Base-by-base conservation (phyloP, 2,797 vertebrate species). In the Botia kubotai region DNA sequence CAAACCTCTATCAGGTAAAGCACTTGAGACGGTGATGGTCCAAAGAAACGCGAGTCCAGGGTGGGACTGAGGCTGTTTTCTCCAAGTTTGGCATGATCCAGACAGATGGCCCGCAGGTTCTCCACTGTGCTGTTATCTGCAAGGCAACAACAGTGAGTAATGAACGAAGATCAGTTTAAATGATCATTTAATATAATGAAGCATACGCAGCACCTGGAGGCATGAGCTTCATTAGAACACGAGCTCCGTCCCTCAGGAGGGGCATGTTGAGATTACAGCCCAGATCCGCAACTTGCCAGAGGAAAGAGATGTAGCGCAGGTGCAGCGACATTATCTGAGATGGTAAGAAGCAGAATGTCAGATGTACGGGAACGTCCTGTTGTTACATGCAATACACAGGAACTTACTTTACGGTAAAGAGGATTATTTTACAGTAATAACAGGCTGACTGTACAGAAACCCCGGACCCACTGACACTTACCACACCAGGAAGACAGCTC, bases 221-320 rank as follows among this genome's bases (percentile, higher is more conserved):
- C 98, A 99, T 99, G 85, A 99, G 97, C 87, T 99, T 99, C 98
- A 99, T 99, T 86, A 99, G 96, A 86, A 99, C 93, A 82, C 98
- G 94, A 88, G 98, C 97, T 87, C 98, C 98, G 88, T 99, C 98
- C 91, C 98, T 93, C 79, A 99, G 95, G 81, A 97, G 95, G 55
- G 98, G 96, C 97, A 99, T 99, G 92, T 96, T 98, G 87, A 99
- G 94, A 88, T 94, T 97, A 90, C 98, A 99, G 84, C 98, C 98
- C 81, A 99, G 92, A 88, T 99, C 98, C 73, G 98, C 98, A 87
- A 99, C 96, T 95, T 99, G 98, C 98, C 98, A 99, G 91, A 99
- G 95, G 92, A 99, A 99, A 86, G 98, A 99, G 91, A 99, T 97
- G 92, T 99, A 99, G 91, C 97, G 96, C 88, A 97, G 95, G 91